phyloP scores from a whole-genome alignment of 2,888 invertebrate genomes.

The Serripes groenlandicus region DNA sequence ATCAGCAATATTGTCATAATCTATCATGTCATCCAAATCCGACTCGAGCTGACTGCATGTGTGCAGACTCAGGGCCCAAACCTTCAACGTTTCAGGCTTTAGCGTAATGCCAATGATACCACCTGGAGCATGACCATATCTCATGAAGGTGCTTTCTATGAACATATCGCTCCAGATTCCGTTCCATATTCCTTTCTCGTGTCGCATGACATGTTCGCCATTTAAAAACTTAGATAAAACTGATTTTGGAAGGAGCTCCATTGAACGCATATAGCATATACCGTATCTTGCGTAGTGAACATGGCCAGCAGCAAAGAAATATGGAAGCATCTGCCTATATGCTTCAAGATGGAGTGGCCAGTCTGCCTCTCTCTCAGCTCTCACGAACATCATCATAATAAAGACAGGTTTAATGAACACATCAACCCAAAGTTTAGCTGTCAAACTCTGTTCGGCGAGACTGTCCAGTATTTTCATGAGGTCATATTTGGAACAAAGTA shows the following conservation, averaged over 20 bases:
- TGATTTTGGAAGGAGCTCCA: too few species aligned
- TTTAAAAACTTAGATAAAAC: slow-evolving; percentile 47
- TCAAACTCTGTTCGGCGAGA: slow-evolving; percentile 22
- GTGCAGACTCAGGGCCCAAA: too few species aligned
- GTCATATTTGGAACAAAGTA: slow-evolving; percentile 13
- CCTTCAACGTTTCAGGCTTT: too few species aligned
- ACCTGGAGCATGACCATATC: slow-evolving; percentile 74
- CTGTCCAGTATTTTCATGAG: slow-evolving; percentile 44
- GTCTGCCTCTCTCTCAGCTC: slow-evolving; percentile 65
- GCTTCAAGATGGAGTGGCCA: slow-evolving; percentile 62
- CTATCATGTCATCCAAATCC: too few species aligned
- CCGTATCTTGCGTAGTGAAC: slow-evolving; percentile 66
- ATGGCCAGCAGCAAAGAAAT: slow-evolving; percentile 70
- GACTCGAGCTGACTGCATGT: too few species aligned
- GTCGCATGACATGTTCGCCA: slow-evolving; percentile 69
- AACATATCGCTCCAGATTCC: slow-evolving; percentile 69
- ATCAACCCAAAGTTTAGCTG: slow-evolving; percentile 58
- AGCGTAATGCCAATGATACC: too few species aligned
- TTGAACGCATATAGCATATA: slow-evolving; percentile 66
- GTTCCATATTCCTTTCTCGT: slow-evolving; percentile 68
- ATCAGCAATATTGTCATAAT: too few species aligned
- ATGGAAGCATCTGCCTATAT: slow-evolving; percentile 62
- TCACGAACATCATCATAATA: slow-evolving; percentile 62
- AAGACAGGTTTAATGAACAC: slow-evolving; percentile 64
- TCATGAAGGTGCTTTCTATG: slow-evolving; percentile 73